These are phyloP conservation scores for Scolopax mira DNA, from an alignment of 2,113 vertebrate genomes.

Conservation along the genomic window DNA sequence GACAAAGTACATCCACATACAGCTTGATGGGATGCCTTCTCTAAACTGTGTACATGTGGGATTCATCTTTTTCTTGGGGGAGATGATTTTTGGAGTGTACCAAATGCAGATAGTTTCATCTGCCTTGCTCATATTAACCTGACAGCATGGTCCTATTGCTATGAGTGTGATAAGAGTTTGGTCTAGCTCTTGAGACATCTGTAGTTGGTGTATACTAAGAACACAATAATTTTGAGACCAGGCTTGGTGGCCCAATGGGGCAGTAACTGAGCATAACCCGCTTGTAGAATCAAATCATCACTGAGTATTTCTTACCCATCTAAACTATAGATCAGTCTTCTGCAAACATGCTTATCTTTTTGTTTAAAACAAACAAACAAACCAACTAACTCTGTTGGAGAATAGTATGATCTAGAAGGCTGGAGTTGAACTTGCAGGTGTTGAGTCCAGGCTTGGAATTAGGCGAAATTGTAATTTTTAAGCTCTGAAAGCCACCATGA, in stretches of 20 bases:
- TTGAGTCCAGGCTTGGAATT: neutral
- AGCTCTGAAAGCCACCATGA: neutral
- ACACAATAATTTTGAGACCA: neutral
- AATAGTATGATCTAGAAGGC: neutral
- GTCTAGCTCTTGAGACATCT: neutral
- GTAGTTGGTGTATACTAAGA: rapidly evolving
- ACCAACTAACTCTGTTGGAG: neutral
- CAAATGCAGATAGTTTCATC: neutral
- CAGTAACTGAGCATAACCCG: neutral
- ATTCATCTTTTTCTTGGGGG: neutral
- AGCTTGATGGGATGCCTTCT: neutral
- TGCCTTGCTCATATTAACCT: rapidly evolving
- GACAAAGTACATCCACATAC: neutral
- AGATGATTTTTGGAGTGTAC: neutral
- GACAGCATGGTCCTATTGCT: rapidly evolving
- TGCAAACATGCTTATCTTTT: neutral
- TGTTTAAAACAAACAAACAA: neutral
- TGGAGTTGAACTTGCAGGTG: neutral
- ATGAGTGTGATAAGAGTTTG: rapidly evolving
- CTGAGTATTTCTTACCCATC: neutral
- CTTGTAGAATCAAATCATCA: neutral
- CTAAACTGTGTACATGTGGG: rapidly evolving
- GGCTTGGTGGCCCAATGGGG: neutral
- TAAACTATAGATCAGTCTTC: neutral
- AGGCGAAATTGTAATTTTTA: neutral